A percentile compares a stretch with the other conserved stretches of the same genome.
Evolutionary conservation across 1,140 invertebrate species (phyloP).

Genomic region (Heliconius nattereri): DNA sequence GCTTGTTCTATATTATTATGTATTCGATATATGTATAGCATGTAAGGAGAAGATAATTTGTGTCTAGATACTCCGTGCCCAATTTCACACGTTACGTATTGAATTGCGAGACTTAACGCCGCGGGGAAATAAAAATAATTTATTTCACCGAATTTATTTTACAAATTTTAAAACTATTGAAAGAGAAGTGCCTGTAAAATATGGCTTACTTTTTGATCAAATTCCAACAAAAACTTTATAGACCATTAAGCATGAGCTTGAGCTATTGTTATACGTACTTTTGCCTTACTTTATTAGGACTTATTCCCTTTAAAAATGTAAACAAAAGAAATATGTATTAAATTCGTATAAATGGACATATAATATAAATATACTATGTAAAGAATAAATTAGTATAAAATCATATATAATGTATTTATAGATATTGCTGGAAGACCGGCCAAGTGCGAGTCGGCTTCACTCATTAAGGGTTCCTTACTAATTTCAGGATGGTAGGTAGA

Average conservation of each 20-base stretch:
- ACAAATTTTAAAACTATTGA: background rate
- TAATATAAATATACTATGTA: too few species aligned
- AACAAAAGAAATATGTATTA: too few species aligned
- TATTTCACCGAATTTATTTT: background rate
- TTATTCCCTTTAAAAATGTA: background rate
- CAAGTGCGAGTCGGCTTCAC: too few species aligned
- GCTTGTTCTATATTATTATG: too few species aligned
- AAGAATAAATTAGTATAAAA: too few species aligned
- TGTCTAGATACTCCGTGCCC: background rate
- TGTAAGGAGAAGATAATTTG: background rate
- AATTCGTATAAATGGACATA: too few species aligned
- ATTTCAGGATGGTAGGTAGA: too few species aligned
- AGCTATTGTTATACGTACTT: background rate
- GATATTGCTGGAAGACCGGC: too few species aligned
- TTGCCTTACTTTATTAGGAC: background rate
- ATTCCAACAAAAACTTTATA: background rate
- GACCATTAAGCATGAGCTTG: background rate
- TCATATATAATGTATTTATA: too few species aligned
- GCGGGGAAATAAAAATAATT: background rate
- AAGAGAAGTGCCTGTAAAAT: background rate
- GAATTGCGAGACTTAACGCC: background rate
- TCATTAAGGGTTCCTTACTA: too few species aligned
- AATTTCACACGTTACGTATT: background rate
- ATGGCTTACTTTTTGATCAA: background rate
- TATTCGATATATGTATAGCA: too few species aligned